Conservation (phyloP, 2,888 invertebrate genomes). For the Junonia oenone region DNA sequence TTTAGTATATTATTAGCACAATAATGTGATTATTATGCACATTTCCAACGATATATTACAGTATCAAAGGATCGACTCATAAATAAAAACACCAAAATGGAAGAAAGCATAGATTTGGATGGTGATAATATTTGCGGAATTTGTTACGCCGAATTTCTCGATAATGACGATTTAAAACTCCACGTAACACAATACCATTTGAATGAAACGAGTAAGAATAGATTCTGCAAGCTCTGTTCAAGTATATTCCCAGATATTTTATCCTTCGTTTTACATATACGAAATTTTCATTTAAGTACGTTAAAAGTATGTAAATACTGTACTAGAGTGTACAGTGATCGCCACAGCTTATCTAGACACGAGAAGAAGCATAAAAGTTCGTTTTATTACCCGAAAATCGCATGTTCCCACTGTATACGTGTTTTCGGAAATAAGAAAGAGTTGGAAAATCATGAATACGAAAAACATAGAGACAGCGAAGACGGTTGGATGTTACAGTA, state of each 20-base stretch:
- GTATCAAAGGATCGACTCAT: too few species aligned
- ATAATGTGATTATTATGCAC: not conserved
- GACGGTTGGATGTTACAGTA: conserved; percentile 45
- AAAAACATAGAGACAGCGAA: conserved; percentile 27
- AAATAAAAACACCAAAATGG: not conserved
- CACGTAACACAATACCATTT: conserved; percentile 52
- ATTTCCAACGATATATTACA: not conserved
- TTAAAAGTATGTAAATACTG: conserved; percentile 49
- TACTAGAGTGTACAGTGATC: conserved; percentile 41
- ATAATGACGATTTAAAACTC: conserved; percentile 48
- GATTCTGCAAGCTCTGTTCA: conserved; percentile 47
- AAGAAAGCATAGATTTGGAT: conserved; percentile 12
- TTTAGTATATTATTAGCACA: not conserved
- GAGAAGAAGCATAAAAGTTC: conserved; percentile 40
- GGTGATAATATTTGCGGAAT: conserved; percentile 45
- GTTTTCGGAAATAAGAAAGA: conserved; percentile 34
- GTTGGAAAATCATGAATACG: conserved; percentile 42
- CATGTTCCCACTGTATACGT: conserved; percentile 49
- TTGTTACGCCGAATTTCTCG: conserved; percentile 58
- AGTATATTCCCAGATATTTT: conserved; percentile 36
- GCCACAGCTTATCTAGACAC: conserved; percentile 34
- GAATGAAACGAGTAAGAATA: conserved; percentile 11
- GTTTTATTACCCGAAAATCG: conserved; percentile 23
- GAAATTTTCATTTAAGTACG: conserved; percentile 41
- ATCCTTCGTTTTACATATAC: conserved; percentile 47